These are phyloP conservation scores for Mythimna ferrago DNA, from an alignment of 2,888 invertebrate genomes.

Conservation along the genomic window DNA sequence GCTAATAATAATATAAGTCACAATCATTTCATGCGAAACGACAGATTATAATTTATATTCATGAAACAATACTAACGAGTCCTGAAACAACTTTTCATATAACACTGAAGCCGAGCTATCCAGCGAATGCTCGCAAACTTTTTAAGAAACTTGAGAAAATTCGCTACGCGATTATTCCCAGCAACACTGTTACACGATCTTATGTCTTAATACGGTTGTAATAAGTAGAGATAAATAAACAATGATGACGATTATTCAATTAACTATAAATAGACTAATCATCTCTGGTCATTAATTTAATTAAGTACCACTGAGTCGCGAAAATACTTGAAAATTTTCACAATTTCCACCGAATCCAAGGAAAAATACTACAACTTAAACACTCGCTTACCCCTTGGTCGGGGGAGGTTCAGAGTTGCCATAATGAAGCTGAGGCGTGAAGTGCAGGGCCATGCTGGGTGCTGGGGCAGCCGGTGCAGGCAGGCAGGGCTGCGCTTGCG, in stretches of 20 bases:
- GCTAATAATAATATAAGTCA: constrained; percentile 42
- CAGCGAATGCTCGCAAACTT: constrained; percentile 19
- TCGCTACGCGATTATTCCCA: constrained; percentile 5
- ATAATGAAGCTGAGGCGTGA: constrained; percentile 40
- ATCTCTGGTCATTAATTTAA: constrained; percentile 27
- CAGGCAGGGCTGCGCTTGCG: constrained; percentile 58
- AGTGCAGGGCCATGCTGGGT: constrained; percentile 46
- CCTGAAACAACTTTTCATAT: background rate
- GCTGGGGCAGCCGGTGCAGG: constrained; percentile 23
- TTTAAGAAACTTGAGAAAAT: constrained; percentile 26
- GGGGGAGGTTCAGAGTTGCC: constrained; percentile 40
- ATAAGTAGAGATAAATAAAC: constrained; percentile 46
- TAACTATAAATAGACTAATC: constrained; percentile 39
- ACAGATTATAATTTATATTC: background rate
- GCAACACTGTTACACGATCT: constrained; percentile 14
- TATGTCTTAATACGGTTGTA: constrained; percentile 11
- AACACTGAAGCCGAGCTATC: background rate
- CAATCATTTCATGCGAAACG: constrained; percentile 16
- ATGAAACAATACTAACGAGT: background rate
- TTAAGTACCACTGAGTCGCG: background rate
- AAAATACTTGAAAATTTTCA: constrained; percentile 21
- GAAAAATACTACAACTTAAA: background rate
- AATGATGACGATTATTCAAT: constrained; percentile 42
- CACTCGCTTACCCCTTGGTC: constrained; percentile 67
- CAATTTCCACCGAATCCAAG: constrained; percentile 12